Evolutionary conservation across 2,113 vertebrate species (phyloP).

Genomic region (Salvator merianae): DNA sequence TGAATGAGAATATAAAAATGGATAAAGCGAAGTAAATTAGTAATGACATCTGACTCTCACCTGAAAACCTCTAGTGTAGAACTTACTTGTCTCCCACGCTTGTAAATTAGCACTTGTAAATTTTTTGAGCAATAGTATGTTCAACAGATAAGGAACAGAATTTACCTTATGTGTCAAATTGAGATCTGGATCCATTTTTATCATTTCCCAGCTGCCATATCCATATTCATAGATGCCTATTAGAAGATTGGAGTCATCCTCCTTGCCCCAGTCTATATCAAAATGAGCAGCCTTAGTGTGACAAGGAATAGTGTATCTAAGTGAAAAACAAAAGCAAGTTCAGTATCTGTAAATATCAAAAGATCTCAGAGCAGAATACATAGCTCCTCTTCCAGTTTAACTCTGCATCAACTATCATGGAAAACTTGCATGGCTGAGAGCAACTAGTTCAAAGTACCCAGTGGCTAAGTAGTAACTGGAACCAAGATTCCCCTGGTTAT

Average conservation of each 20-base stretch:
- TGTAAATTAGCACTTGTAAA: neutral
- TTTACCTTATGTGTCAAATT: conserved; percentile 96
- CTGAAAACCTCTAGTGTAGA: accelerated
- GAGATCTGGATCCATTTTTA: conserved; percentile 99
- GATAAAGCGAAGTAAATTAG: neutral
- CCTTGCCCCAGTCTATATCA: conserved; percentile 97
- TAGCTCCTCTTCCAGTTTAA: neutral
- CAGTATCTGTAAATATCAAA: neutral
- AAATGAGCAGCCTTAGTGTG: conserved; percentile 98
- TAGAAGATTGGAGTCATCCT: conserved; percentile 95
- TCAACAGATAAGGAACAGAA: neutral
- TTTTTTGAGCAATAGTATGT: neutral
- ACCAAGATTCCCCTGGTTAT: neutral
- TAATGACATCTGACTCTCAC: neutral
- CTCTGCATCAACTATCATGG: neutral
- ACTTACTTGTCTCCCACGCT: neutral
- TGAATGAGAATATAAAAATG: too few species aligned
- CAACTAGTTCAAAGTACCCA: too few species aligned
- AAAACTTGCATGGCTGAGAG: too few species aligned
- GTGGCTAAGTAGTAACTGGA: neutral
- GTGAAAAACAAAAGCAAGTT: conserved; percentile 19
- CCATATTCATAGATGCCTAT: conserved; percentile 98
- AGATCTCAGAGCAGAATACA: neutral
- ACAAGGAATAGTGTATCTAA: conserved; percentile 92
- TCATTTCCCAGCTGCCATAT: conserved; percentile 99